A percentile compares a stretch with the other conserved stretches of the same genome.
These are phyloP conservation scores for Danionella cerebrum DNA, from an alignment of 2,113 vertebrate species.

Conservation along the genomic window DNA sequence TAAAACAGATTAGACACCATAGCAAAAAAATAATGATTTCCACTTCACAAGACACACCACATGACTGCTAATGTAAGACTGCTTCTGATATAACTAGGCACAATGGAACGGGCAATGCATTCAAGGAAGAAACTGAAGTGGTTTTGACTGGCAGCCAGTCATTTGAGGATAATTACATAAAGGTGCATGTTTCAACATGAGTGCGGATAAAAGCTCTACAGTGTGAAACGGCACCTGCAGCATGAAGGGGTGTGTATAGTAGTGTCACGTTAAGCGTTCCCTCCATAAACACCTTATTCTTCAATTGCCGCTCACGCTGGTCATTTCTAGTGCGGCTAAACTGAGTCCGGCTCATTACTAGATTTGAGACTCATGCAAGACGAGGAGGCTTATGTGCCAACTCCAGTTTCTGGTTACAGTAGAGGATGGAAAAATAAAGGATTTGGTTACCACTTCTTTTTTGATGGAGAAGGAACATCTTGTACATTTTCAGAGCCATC, in stretches of 20 bases:
- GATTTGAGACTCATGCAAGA: background rate
- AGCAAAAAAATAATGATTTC: background rate
- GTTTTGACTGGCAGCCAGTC: background rate
- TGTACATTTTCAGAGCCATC: background rate
- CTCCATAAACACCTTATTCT: constrained; percentile 1
- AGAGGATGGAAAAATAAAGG: background rate
- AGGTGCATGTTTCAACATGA: background rate
- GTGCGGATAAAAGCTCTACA: background rate
- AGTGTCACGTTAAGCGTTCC: background rate
- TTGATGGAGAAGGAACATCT: background rate
- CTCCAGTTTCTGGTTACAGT: constrained; percentile 2
- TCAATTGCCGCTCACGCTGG: constrained; percentile 9
- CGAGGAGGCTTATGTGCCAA: constrained; percentile 7
- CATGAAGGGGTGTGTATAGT: background rate
- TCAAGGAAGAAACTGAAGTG: background rate
- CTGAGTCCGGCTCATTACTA: background rate
- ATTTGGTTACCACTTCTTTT: background rate
- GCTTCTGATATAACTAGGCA: constrained; percentile 11
- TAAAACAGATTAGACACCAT: too few relatives aligned
- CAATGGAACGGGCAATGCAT: constrained; percentile 4
- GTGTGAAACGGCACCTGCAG: background rate
- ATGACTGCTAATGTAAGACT: background rate
- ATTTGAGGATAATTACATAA: constrained; percentile 1
- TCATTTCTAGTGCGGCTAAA: background rate
- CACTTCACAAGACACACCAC: background rate